Evolutionary conservation across 2,113 vertebrate species (phyloP), one percentile per base, ranked within the genome.

Genomic region (Nannospalax galili): DNA sequence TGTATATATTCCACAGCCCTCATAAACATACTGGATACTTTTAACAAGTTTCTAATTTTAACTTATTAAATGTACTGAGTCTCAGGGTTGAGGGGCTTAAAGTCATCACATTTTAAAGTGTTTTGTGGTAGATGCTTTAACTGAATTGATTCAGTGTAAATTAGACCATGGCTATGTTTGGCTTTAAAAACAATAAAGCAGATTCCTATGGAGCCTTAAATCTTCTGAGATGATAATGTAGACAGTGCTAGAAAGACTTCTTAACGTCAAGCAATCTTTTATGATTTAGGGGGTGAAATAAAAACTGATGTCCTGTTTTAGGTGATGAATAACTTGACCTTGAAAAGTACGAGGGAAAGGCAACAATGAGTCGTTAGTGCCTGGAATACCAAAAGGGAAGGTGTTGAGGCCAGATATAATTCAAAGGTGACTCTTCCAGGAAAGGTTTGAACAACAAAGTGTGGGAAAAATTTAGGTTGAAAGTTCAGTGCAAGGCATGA

Each of bases 41-140:
- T 92, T 72, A 96, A 94, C 96, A 94, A 69, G 80, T 97, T 93
- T 97, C 97, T 98, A 94, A 97, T 94, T 98, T 98, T 96, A 97
- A 97, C 88, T 97, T 97, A 95, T 97, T 97, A 96, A 95, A 95
- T 95, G 65, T 69, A 0, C 48, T 78, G 93, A 86, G 6, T 52
- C 26, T 82, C 81, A 72, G 92, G 92, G 58, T 91, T 96, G 96
- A 96, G 93, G 95, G 32, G 93, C 81, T 96, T 93, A 95, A 95
- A 96, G 81, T 48, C 62, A 52, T 95, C 40, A 48, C 58, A n/a
- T 98, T 97, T 97, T 92, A 64, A 96, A 97, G 93, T 97, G 69
- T 97, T 95, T 97, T 12, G 64, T 96, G 79, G 72, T 82, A 92
- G 67, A 94, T 95, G 93, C 97, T 98, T 97, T 92, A 62, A 91